Evolutionary conservation across 2,797 vertebrate genomes (phyloP).

Genomic region (Notolepis coatsorum): DNA sequence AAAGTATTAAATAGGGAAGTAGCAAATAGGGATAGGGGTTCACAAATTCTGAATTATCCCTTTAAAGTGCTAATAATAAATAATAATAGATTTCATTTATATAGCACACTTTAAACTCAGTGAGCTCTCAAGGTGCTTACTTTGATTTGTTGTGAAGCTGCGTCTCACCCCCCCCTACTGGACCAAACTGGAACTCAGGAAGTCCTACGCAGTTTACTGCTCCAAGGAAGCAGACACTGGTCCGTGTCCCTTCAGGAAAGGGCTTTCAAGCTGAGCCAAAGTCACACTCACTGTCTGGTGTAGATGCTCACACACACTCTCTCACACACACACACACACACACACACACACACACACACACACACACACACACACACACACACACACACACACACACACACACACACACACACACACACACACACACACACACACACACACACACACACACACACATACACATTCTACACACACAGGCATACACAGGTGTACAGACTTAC

Average conservation of each 20-base stretch:
- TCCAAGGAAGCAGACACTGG: conserved; percentile 48
- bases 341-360: neutral
- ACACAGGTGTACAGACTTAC: neutral
- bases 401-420: neutral
- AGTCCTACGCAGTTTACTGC: conserved; percentile 50
- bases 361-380: neutral
- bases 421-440: neutral
- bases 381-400: neutral
- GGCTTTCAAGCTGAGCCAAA: conserved; percentile 3
- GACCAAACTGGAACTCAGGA: conserved; percentile 22
- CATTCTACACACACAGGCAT: too few species aligned
- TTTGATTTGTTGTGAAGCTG: neutral
- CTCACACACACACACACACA: conserved; percentile 22
- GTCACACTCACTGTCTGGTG: neutral
- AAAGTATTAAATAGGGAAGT: too few species aligned
- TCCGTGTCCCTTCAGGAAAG: conserved; percentile 63
- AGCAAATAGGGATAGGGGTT: neutral
- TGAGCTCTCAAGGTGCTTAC: too few species aligned
- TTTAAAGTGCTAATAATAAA: too few species aligned
- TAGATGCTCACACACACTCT: neutral
- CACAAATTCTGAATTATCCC: too few species aligned
- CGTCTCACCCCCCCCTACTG: neutral
- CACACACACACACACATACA: neutral
- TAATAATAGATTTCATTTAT: too few species aligned
- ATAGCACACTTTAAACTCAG: neutral